Evolutionary conservation across 2,888 invertebrate genomes (phyloP), one percentile per base, ranked within the genome.

Genomic region (Eledona agricola): DNA sequence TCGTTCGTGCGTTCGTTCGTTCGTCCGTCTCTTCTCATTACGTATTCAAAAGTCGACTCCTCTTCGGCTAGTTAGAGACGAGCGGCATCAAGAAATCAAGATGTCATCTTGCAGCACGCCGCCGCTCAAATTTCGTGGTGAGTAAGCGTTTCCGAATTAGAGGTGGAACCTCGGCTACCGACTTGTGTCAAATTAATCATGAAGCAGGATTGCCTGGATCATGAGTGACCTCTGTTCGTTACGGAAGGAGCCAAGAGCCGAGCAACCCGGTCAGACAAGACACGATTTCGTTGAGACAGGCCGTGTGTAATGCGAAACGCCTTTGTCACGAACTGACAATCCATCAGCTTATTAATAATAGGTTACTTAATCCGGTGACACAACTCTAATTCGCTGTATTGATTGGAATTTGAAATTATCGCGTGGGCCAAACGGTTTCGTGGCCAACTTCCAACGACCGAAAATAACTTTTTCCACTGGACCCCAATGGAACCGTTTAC

Each of bases 341-440:
- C 69, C 67, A 71, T 71, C 71, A 69, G 64, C 58, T 65, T 65
- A 69, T 69, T 71, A 72, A 72, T 71, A 70, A 70, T 65, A 59
- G 65, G 63, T 72, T 72, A 63, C 69, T 64, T 66, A 70, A 71
- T 69, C 57, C 60, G 64, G 64, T 71, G 70, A 71, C 69, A 70
- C 64, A 69, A 69, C 59, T 64, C 65, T 66, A 69, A 69, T 68
- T 69, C 63, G 67, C 62, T 62, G 59, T 63, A 64, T 65, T 59
- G 65, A 63, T 63, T 59, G 63, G 62, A 62, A 60, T 64, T 65
- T 58, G 55, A 52, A 62, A 57, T 51, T 57, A 37, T 55, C 47
- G 59, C 57, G 57, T 53, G 35, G 46, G 42, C 15, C 26, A 15
- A 32, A n/a, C n/a, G n/a, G n/a, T n/a, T n/a, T n/a, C n/a, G n/a